These are phyloP conservation scores for Magallana ariakensis DNA, from an alignment of 1,140 invertebrate species.

Conservation along the genomic window DNA sequence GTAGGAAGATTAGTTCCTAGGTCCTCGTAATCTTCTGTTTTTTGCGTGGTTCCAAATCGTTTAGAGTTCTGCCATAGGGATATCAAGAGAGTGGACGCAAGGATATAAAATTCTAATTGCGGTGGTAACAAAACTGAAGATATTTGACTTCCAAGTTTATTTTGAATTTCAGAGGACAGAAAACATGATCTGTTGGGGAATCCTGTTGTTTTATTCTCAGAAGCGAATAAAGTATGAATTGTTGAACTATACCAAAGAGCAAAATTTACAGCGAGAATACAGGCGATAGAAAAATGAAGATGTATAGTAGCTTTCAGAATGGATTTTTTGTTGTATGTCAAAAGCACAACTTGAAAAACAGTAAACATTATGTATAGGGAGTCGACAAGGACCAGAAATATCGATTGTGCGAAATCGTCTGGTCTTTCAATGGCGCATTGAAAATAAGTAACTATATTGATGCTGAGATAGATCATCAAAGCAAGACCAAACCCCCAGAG, in stretches of 20 bases:
- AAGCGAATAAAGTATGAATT: neutral
- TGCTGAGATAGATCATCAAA: neutral
- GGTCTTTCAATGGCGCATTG: neutral
- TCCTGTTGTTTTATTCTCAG: neutral
- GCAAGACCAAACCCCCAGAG: neutral
- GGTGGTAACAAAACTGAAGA: neutral
- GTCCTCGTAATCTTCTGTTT: neutral
- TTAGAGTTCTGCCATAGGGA: neutral
- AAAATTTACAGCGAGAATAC: neutral
- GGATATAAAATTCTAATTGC: neutral
- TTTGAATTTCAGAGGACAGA: neutral
- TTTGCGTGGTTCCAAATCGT: neutral
- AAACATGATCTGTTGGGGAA: neutral
- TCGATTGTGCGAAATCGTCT: neutral
- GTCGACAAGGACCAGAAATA: neutral
- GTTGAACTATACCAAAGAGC: slow-evolving; percentile 10
- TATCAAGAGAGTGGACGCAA: neutral
- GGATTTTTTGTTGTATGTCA: neutral
- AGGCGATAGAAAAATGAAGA: neutral
- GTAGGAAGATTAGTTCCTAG: neutral
- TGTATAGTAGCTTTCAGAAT: neutral
- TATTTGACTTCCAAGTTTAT: neutral
- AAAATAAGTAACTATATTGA: neutral
- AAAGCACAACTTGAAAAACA: neutral
- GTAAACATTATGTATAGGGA: neutral